Percentiles rank a stretch among this genome's conserved stretches.
phyloP scores from a whole-genome alignment of 2,888 invertebrate species.

The Scaptomyza flava region DNA sequence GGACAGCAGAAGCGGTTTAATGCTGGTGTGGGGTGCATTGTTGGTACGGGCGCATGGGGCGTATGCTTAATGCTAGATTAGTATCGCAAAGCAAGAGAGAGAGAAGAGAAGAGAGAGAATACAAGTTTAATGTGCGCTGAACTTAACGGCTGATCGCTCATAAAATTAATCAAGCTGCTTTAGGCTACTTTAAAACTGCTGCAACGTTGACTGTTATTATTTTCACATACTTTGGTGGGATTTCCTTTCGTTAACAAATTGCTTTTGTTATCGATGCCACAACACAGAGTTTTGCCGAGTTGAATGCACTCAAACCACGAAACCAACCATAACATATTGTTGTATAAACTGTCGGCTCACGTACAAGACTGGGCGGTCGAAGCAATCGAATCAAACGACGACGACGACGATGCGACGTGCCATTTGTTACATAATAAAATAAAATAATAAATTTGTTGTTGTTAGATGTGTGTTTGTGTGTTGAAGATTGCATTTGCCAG shows the following conservation, averaged over 20 bases:
- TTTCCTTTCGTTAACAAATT: conserved; percentile 77
- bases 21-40: conserved; percentile 22
- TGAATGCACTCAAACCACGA: conserved; percentile 61
- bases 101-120: background rate
- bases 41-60: conserved; percentile 62
- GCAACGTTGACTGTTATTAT: conserved; percentile 67
- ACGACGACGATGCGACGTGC: conserved; percentile 39
- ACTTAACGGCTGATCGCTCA: conserved; percentile 85
- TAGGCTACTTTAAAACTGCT: conserved; percentile 75
- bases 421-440: conserved; percentile 76
- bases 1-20: conserved; percentile 20
- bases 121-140: conserved; percentile 73
- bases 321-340: conserved; percentile 10
- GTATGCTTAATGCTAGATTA: conserved; percentile 80
- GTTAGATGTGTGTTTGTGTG: conserved; percentile 22
- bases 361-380: conserved; percentile 41
- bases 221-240: conserved; percentile 79
- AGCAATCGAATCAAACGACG: conserved; percentile 8
- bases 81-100: conserved; percentile 49
- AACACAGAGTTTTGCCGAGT: conserved; percentile 44
- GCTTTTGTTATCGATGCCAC: conserved; percentile 74
- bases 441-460: conserved; percentile 63
- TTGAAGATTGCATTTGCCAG: conserved; percentile 48
- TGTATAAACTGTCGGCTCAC: conserved; percentile 38
- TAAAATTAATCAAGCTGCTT: conserved; percentile 84